phyloP scores from a whole-genome alignment of 1,140 invertebrate species.

The Proctacanthus coquilletti region DNA sequence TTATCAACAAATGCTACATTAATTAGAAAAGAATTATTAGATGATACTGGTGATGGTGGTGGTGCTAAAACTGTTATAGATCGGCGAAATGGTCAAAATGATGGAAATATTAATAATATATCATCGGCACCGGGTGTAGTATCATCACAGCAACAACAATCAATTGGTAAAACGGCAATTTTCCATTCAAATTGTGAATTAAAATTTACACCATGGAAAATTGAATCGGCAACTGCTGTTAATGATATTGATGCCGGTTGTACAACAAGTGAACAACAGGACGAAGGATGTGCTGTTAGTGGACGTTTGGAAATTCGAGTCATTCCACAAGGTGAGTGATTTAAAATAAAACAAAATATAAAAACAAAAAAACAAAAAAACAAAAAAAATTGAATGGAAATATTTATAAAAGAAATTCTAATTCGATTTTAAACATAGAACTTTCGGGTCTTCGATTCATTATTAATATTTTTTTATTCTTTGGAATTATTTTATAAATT shows the following conservation, averaged over 20 bases:
- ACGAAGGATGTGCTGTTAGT: slow-evolving; percentile 45
- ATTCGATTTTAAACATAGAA: neutral
- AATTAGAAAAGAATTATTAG: neutral
- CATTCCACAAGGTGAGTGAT: slow-evolving; percentile 33
- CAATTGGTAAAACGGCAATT: neutral
- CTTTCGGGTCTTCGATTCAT: neutral
- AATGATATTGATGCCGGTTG: slow-evolving; percentile 8
- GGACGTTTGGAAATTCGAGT: slow-evolving; percentile 69
- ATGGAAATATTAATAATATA: neutral
- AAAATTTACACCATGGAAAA: slow-evolving; percentile 11
- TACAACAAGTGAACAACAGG: slow-evolving; percentile 13
- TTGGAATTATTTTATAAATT: neutral
- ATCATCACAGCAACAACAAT: slow-evolving; percentile 15
- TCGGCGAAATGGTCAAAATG: neutral
- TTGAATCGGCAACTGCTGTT: slow-evolving; percentile 14
- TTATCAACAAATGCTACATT: slow-evolving; percentile 18
- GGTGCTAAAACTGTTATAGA: neutral
- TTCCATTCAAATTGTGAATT: neutral
- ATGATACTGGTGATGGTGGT: too few relatives aligned
- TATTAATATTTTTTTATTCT: slow-evolving; percentile 1
- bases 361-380: neutral
- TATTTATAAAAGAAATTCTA: neutral
- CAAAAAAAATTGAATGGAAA: slow-evolving; percentile 1
- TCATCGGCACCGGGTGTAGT: too few relatives aligned
- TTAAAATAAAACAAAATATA: slow-evolving; percentile 1